phyloP scores from a whole-genome alignment of 2,113 vertebrate genomes.

The Oostethus manadensis region DNA sequence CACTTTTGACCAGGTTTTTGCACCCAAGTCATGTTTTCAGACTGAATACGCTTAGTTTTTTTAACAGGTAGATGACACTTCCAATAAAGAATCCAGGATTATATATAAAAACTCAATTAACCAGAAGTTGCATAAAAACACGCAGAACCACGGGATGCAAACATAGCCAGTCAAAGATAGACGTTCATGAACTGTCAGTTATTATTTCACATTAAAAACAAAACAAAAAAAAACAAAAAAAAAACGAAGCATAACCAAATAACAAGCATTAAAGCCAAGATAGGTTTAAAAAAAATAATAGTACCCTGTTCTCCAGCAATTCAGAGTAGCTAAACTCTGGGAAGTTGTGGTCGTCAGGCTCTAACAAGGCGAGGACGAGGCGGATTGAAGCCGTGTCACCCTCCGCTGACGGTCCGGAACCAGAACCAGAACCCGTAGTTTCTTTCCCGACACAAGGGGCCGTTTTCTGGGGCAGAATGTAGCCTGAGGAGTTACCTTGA shows the following conservation, averaged over 20 bases:
- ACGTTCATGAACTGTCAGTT: too few species aligned
- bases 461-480: slow-evolving; percentile 26
- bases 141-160: too few species aligned
- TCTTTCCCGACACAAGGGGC: neutral
- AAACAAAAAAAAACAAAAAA: neutral
- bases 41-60: too few species aligned
- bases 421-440: neutral
- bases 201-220: too few species aligned
- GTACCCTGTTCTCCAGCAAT: slow-evolving; percentile 70
- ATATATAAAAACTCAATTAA: too few species aligned
- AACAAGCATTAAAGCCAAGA: neutral
- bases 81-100: too few species aligned
- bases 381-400: slow-evolving; percentile 60
- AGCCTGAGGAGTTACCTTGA: slow-evolving; percentile 23
- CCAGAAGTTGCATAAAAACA: too few species aligned
- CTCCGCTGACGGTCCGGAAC: neutral
- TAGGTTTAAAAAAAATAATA: neutral
- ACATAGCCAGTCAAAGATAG: too few species aligned
- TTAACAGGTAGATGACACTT: too few species aligned
- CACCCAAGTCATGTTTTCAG: neutral
- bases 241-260: neutral
- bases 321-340: slow-evolving; percentile 88
- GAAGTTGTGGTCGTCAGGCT: slow-evolving; percentile 80
- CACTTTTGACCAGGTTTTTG: neutral
- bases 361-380: slow-evolving; percentile 77